A percentile compares a stretch with the other conserved stretches of the same genome.
phyloP scores from a whole-genome alignment of 2,888 invertebrate genomes.

The Cacoxenus indagator region DNA sequence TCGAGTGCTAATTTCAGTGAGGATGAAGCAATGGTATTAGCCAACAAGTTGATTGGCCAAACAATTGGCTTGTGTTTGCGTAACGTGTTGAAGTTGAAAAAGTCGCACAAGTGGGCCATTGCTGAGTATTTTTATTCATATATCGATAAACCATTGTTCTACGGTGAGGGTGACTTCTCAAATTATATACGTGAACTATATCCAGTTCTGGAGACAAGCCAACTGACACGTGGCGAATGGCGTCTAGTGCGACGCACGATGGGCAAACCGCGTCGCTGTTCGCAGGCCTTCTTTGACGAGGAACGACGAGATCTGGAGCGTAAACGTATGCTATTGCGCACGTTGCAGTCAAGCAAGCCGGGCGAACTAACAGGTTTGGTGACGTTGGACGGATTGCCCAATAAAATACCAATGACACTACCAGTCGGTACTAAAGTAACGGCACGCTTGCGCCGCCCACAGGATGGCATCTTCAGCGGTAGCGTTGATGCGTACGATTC shows the following conservation, averaged over 20 bases:
- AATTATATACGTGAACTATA: conserved; percentile 91
- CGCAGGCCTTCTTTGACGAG: conserved; percentile 95
- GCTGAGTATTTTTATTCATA: conserved; percentile 99
- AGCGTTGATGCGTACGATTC: conserved; percentile 96
- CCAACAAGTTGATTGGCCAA: conserved; percentile 89
- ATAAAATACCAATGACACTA: conserved; percentile 93
- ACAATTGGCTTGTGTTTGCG: conserved; percentile 89
- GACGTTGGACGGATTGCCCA: conserved; percentile 88
- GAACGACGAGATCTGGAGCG: conserved; percentile 91
- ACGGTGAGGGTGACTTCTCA: conserved; percentile 82
- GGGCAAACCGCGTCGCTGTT: conserved; percentile 97
- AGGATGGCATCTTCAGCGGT: conserved; percentile 95
- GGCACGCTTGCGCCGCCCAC: conserved; percentile 89
- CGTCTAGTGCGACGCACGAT: conserved; percentile 93
- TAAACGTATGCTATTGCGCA: conserved; percentile 91
- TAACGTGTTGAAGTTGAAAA: conserved; percentile 95
- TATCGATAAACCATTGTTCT: conserved; percentile 94
- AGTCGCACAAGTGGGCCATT: conserved; percentile 99
- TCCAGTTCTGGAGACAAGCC: conserved; percentile 88
- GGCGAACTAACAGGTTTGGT: conserved; percentile 79
- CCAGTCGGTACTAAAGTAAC: conserved; percentile 93
- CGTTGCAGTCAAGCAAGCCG: conserved; percentile 91
- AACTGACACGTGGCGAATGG: conserved; percentile 93
- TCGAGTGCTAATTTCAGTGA: conserved; percentile 16
- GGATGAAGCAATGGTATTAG: conserved; percentile 72